Base-by-base conservation (phyloP, 2,797 vertebrate genomes). In the Coregonus suidteri region DNA sequence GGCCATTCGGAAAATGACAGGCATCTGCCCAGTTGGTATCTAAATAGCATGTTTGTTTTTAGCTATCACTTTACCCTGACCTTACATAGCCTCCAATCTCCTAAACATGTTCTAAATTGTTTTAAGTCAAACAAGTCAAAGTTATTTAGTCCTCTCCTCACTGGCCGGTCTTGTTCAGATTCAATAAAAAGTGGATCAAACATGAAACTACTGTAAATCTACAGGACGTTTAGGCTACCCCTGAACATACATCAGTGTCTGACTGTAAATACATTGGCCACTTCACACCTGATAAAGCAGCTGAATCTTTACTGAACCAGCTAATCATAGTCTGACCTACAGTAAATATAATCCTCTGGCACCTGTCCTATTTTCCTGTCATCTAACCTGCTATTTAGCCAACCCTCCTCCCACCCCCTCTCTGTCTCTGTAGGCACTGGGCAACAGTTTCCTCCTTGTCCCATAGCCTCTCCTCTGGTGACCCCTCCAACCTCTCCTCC, bases 21-120 rank as follows among this genome's bases (percentile, higher is more conserved):
- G 34, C 74, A 76, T 69, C 56, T 71, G 64, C 71, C 70, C 74
- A 78, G 54, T 62, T 80, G 47, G 20, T 34, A 41, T 71, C 31
- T 18, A 75, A 80, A 74, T 65, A 14, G 14, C 67, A 1, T 18
- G 18, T 37, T 3, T 69, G 18, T 37, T 9, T 6, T 37, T 2
- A 37, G 6, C 67, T 37, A 6, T 16, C 6, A 69, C 3, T 69
- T 69, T 67, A 67, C 18, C 62, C 67, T 18, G 34, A 14, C 16
- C 65, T 67, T 34, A 14, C 3, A 16, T 9, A 25, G n/a, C 62
- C 31, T 18, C 30, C 31, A 18, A 16, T 68, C 6, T 64, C 59
- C n/a, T 25, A 64, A n/a, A 25, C 20, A 64, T 13, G 20, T 64
- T 25, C 5, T n/a, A 11, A 25, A 9, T 6, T n/a, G 53, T 25